Conservation (phyloP, 2,888 invertebrate genomes). For the Dryobotodes eremita region DNA sequence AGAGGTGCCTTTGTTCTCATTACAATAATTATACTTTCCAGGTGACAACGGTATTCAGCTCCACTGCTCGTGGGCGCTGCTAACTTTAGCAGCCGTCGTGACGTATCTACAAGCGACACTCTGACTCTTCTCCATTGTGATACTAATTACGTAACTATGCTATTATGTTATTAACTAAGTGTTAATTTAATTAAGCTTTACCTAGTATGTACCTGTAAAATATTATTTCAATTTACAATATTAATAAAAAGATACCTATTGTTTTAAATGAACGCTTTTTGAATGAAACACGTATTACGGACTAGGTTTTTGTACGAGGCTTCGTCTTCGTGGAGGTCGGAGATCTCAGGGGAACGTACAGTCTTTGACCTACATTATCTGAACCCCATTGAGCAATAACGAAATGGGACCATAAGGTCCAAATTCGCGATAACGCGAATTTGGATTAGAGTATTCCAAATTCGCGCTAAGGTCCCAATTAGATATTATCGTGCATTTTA, state of each 20-base stretch:
- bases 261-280: slow-evolving; percentile 49
- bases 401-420: background rate
- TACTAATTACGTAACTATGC: slow-evolving; percentile 71
- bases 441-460: background rate
- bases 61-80: slow-evolving; percentile 64
- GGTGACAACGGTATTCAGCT: slow-evolving; percentile 60
- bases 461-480: background rate
- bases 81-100: slow-evolving; percentile 56
- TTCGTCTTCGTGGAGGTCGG: background rate
- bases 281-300: no score
- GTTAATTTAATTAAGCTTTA: slow-evolving; percentile 70
- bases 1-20: background rate
- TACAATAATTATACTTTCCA: slow-evolving; percentile 37
- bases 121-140: slow-evolving; percentile 70
- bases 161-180: slow-evolving; percentile 65
- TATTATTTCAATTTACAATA: slow-evolving; percentile 49
- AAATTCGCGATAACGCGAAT: no score
- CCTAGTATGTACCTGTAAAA: slow-evolving; percentile 55
- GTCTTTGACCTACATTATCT: background rate
- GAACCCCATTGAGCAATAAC: background rate
- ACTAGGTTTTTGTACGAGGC: background rate
- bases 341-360: background rate
- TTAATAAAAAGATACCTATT: slow-evolving; percentile 61
- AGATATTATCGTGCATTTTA: background rate
- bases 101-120: slow-evolving; percentile 52